Evolutionary conservation across 2,888 invertebrate genomes (phyloP).

Genomic region (Caenorhabditis auriculariae): DNA sequence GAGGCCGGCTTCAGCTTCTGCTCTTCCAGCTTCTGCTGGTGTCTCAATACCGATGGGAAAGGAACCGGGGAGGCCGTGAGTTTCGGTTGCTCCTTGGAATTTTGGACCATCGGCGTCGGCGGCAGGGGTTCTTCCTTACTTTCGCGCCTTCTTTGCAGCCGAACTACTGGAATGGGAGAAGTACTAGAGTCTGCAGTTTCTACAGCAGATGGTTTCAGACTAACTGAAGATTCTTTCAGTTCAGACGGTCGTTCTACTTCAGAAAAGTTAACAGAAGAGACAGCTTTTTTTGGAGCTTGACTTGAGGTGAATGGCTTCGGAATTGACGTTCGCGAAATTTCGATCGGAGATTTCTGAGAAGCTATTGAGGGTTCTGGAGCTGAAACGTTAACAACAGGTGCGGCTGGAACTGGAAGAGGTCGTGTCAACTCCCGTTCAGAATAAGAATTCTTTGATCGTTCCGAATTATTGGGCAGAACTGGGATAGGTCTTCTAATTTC

Average conservation of each 20-base stretch:
- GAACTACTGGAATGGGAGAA: constrained; percentile 33
- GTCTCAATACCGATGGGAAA: constrained; percentile 8
- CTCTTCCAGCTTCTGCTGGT: too few relatives aligned
- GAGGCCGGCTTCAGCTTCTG: too few relatives aligned
- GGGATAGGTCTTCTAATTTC: neutral
- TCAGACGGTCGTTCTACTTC: neutral
- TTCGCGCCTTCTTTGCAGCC: constrained; percentile 13
- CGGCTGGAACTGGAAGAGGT: neutral
- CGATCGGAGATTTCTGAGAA: neutral
- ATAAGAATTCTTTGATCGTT: neutral
- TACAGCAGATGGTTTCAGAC: neutral
- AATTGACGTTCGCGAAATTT: constrained; percentile 16
- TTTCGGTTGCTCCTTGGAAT: neutral
- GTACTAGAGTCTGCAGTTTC: constrained; percentile 29
- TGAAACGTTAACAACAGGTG: neutral
- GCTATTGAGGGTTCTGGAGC: neutral
- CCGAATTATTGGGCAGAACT: neutral
- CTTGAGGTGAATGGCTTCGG: constrained; percentile 15
- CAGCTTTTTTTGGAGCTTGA: neutral
- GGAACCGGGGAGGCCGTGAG: neutral
- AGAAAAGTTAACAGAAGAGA: neutral
- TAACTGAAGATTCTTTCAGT: neutral
- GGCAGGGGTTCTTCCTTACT: neutral
- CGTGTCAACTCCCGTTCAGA: neutral
- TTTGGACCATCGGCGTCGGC: neutral